Conservation (phyloP, 2,797 vertebrate species). For the Macroramphosus scolopax region DNA sequence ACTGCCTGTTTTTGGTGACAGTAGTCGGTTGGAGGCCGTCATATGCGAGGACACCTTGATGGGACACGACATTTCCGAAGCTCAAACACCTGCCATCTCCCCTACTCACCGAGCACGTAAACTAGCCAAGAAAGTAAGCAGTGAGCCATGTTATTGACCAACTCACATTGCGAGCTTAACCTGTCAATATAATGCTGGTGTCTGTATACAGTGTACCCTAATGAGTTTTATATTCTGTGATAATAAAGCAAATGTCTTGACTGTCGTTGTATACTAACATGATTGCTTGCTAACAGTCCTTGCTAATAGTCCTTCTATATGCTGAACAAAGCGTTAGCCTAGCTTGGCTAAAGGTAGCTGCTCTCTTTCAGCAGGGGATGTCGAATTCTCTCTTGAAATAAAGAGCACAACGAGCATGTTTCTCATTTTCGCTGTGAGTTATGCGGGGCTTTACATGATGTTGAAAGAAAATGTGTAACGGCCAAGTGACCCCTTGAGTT, state of each 20-base stretch:
- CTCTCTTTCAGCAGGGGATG: slow-evolving; percentile 46
- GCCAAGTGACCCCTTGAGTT: not conserved
- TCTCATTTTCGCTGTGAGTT: not conserved
- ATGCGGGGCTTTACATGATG: not conserved
- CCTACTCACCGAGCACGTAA: slow-evolving; percentile 39
- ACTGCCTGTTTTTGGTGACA: not conserved
- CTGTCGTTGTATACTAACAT: not conserved
- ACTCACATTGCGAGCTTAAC: slow-evolving; percentile 11
- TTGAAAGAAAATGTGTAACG: not conserved
- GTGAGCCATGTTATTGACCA: slow-evolving; percentile 31
- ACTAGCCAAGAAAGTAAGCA: slow-evolving; percentile 67
- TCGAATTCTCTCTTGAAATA: slow-evolving; percentile 10
- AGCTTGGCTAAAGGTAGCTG: slow-evolving; percentile 61
- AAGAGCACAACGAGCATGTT: not conserved
- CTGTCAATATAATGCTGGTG: not conserved
- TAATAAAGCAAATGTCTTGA: not conserved
- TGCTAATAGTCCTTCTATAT: slow-evolving; percentile 12
- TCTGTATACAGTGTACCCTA: not conserved
- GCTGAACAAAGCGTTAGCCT: slow-evolving; percentile 70
- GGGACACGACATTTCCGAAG: slow-evolving; percentile 42
- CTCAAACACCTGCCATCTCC: slow-evolving; percentile 48
- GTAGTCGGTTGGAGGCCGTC: not conserved
- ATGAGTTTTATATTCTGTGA: not conserved
- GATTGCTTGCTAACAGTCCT: not conserved
- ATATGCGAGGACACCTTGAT: slow-evolving; percentile 29